Evolutionary conservation across 2,888 invertebrate genomes (phyloP), one percentile per base, ranked within the genome.

Genomic region (Pheosia tremula): DNA sequence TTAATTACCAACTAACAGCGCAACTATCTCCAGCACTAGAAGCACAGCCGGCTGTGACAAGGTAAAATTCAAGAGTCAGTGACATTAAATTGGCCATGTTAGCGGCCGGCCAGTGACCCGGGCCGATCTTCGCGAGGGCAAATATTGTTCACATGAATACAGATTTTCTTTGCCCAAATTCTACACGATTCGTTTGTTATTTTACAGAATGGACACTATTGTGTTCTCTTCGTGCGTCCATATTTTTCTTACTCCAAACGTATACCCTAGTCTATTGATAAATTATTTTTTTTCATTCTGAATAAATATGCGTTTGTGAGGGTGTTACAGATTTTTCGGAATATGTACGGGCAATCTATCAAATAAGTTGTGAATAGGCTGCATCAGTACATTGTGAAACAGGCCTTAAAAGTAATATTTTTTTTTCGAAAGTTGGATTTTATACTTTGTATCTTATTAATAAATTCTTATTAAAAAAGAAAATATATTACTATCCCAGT

Each of bases 1-100:
- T 69, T 72, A 59, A 74, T 74, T 72, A 75, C 45, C 41, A 39
- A 75, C 45, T 38, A 39, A 60, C 57, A 63, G 56, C 38, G 62
- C 57, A 56, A 59, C 58, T 67, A 64, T 62, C 69, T 55, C 50
- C 24, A 1, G 24, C 24, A 24, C 24, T 24, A 24, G 24, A 24
- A 24, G 24, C 24, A 24, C n/a, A n/a, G n/a, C n/a, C n/a, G n/a
- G n/a, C n/a, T n/a, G n/a, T n/a, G n/a, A n/a, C n/a, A n/a, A n/a
- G n/a, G n/a, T n/a, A n/a, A n/a, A n/a, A n/a, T n/a, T n/a, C n/a
- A n/a, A 0, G 11, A 54, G 54, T 57, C 55, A 45, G 41, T 57
- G 43, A 56, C 43, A 58, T 39, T n/a, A 37, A 10, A 53, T 37
- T 53, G 38, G 39, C 39, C 55, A 55, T 55, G 55, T 55, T 38